Evolutionary conservation across 2,888 invertebrate genomes (phyloP), one percentile per base, ranked within the genome.

Genomic region (Linyphia triangularis): DNA sequence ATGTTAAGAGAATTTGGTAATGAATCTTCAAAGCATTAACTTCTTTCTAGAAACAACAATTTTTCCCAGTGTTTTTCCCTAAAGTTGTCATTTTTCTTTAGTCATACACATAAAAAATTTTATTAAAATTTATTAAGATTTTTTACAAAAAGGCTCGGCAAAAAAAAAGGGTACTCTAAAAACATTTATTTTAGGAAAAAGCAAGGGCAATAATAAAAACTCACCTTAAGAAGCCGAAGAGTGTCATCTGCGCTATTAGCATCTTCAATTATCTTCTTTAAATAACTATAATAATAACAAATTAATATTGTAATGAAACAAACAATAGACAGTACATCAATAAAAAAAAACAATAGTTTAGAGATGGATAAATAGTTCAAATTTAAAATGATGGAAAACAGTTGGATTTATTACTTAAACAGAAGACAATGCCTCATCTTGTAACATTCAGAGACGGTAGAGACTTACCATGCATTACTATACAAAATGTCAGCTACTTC

Each of bases 181-280:
- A n/a, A n/a, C n/a, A n/a, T n/a, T n/a, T n/a, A n/a, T n/a, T n/a
- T n/a, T n/a, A n/a, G n/a, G n/a, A n/a, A n/a, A n/a, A n/a, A n/a
- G n/a, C n/a, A n/a, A n/a, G 26, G 26, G 5, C 63, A 65, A 59
- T 19, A 57, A 7, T 4, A 19, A 59, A 30, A 16, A 1, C 33
- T 79, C 91, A 93, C 93, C 91, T 92, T 92, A 67, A 99, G 93
- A 89, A 99, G 93, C 92, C 97, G 96, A 65, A 97, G 95, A 3
- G 97, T 96, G 91, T 99, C 98, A 90, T 99, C 98, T 72, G 97
- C 96, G 63, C 96, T 95, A 93, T 97, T 97, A 67, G 97, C 96
- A 92, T 99, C 98, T 93, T 98, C 98, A 19, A 98, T 97, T 63
- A 99, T 94, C 93, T 98, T 98, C 93, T 99, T 99, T 92, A 98